Evolutionary conservation across 2,113 vertebrate species (phyloP), one percentile per base, ranked within the genome.

Genomic region (Rhombomys opimus): DNA sequence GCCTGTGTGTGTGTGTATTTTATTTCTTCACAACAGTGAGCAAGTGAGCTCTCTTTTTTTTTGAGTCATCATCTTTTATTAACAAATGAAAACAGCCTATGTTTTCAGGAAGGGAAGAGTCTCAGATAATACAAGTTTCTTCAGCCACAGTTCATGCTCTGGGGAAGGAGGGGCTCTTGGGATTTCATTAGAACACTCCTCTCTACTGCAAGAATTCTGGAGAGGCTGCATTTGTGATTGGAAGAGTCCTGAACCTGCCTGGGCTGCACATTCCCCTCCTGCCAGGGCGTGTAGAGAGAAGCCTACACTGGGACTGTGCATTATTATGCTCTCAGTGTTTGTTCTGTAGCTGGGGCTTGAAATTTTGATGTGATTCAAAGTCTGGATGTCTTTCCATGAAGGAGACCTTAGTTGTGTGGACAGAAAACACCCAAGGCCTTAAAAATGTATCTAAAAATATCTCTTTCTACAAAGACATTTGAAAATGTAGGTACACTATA

Each of bases 401-500:
- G 41, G 73, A 96, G 76, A 90, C 72, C 65, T 93, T 89, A 95
- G 87, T 92, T 93, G 35, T 73, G 4, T 90, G 46, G 35, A 2
- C 32, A 54, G n/a, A 90, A 90, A 95, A 77, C 50, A 92, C 38
- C 5, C n/a, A 30, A 15, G 57, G 81, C 92, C 59, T 88, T 94
- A 68, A 73, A 96, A 52, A 11, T 13, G 88, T 63, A 25, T 88
- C 41, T 68, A 59, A 57, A 85, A 84, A 57, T 82, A 73, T 50
- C 93, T 38, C 9, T 88, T n/a, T 76, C 57, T 76, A 17, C 35
- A 84, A 94, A 93, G 93, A 4, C 80, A 65, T 32, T 97, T 93
- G 95, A 94, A 95, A 96, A 93, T 96, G n/a, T 67, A 94, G 89
- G 91, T 86, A 91, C 96, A 87, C 54, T 63, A 67, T 90, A 41